Conservation (phyloP, 1,140 invertebrate genomes). For the Brachionus sp. region DNA sequence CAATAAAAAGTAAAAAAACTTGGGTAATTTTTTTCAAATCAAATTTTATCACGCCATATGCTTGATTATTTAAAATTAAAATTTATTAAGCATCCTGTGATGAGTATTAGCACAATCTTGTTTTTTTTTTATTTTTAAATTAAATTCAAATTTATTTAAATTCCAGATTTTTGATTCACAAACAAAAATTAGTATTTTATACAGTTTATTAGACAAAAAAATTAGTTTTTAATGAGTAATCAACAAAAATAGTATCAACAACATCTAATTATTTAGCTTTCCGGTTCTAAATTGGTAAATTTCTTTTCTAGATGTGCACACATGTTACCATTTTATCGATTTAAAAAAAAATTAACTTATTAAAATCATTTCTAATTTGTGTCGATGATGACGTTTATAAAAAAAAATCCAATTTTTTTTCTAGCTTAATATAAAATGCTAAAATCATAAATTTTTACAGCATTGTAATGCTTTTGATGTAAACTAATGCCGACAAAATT, state of each 20-base stretch:
- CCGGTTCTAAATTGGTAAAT: neutral
- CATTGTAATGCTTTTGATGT: neutral
- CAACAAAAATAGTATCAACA: neutral
- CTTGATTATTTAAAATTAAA: neutral
- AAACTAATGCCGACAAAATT: neutral
- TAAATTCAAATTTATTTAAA: neutral
- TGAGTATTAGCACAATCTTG: neutral
- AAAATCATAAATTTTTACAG: neutral
- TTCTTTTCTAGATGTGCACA: neutral
- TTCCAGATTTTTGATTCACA: neutral
- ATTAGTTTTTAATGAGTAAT: neutral
- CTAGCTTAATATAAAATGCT: neutral
- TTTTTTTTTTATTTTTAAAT: neutral
- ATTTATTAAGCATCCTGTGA: neutral
- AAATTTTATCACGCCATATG: conserved; percentile 1
- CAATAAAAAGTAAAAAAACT: neutral
- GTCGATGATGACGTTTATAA: neutral
- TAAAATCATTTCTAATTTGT: neutral
- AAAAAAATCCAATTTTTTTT: neutral
- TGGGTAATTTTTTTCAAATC: neutral
- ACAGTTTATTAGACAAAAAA: neutral
- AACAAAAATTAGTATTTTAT: neutral
- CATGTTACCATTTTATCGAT: conserved; percentile 3
- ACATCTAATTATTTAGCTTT: neutral
- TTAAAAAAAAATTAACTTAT: neutral